Conservation (phyloP, 1,140 invertebrate genomes). For the Neodiprion lecontei region DNA sequence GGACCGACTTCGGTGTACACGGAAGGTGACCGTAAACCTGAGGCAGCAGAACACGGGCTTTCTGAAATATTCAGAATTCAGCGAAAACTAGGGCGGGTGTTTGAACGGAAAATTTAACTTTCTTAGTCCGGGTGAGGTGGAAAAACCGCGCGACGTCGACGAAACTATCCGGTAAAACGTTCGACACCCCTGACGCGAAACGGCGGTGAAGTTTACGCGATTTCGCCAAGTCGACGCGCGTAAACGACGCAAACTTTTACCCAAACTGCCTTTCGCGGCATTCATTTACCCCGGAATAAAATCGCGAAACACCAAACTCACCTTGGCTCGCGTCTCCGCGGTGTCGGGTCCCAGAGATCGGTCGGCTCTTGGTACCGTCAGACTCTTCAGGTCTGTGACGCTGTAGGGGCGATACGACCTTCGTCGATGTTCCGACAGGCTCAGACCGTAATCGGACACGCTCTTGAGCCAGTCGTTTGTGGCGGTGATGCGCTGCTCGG, state of each 20-base stretch:
- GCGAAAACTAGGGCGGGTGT: neutral
- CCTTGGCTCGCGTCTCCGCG: constrained; percentile 34
- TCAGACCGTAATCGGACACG: constrained; percentile 24
- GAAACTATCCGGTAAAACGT: neutral
- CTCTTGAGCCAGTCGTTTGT: constrained; percentile 10
- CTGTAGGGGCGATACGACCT: constrained; percentile 38
- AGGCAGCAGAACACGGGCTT: neutral
- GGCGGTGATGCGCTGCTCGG: neutral
- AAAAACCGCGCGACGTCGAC: neutral
- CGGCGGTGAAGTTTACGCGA: neutral
- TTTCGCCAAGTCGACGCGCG: neutral
- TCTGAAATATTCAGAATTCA: neutral
- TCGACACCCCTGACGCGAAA: neutral
- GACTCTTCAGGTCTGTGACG: constrained; percentile 37
- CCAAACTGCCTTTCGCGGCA: neutral
- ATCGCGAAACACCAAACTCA: constrained; percentile 16
- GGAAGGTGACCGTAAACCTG: neutral
- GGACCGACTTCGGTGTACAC: neutral
- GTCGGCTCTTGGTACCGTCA: constrained; percentile 37
- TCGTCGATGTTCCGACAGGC: constrained; percentile 18
- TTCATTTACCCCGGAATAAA: neutral
- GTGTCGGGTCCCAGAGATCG: constrained; percentile 43
- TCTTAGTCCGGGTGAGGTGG: neutral
- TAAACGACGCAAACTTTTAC: neutral
- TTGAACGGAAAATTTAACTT: neutral